Base-by-base conservation (phyloP, 2,113 vertebrate genomes). In the Xenotilapia longispinis region DNA sequence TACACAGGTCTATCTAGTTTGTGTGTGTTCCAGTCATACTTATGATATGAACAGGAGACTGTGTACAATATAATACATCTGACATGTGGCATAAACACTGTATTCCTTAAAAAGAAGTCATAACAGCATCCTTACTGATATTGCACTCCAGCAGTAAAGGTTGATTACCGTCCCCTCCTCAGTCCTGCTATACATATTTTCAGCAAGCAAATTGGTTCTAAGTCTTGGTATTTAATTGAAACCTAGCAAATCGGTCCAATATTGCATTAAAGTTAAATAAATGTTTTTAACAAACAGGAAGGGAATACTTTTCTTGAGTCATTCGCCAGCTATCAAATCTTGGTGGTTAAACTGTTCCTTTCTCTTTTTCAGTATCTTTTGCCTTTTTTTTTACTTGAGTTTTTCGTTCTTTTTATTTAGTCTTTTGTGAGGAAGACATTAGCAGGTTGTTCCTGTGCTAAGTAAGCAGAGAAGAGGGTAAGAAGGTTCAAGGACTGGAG, bases 1-100 rank as follows among this genome's bases (percentile, higher is more conserved):
- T 98, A 97, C 93, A 97, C 97, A 96, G 98, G 98, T 98, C 95
- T 94, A 89, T 75, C n/a, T 3, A 6, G 31, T 54, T 15, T 58
- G 21, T 79, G 31, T 79, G 12, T 70, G 17, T 57, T 40, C 11
- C 11, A 40, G 2, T 70, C 17, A 26, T 45, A 21, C 81, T 65
- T 40, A 3, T 85, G 12, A 55, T 81, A 28, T 7, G 23, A 9
- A 33, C 14, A 21, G 12, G 42, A 28, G 6, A 80, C 33, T 33
- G n/a, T 21, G 28, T n/a, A 70, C 70, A 78, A 49, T 75, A 47
- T 28, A 31, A 75, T 6, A 49, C 15, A 28, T 75, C 42, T 47
- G 14, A 7, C 68, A 47, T 75, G 2, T 28, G 23, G 4, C 38
- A 28, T 17, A 47, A 19, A 28, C 42, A 19, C 23, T 28, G 42